Evolutionary conservation across 1,140 invertebrate genomes (phyloP), one percentile per base, ranked within the genome.

Genomic region (Mya arenaria): DNA sequence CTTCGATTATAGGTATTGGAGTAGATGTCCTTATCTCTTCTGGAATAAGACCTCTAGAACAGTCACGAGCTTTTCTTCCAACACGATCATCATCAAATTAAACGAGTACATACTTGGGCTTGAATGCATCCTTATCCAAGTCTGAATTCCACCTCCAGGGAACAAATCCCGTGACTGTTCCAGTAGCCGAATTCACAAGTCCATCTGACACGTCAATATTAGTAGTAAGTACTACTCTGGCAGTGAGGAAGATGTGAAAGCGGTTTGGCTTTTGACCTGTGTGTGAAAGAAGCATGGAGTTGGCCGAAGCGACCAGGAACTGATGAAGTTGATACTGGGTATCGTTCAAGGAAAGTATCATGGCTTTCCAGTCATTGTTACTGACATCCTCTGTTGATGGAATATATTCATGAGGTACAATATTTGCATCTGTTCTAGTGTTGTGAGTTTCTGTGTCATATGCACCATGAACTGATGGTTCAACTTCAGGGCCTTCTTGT

Each of bases 331-430:
- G 32, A 41, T 66, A 66, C 63, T 66, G 63, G 15, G 37, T 37
- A 23, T 36, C n/a, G 23, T 66, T 66, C 34, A 66, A 66, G 34
- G 63, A 37, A 6, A 66, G 32, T 32, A 66, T 66, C 63, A 66
- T 37, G 36, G 32, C 34, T 66, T 66, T 66, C 63, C 63, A 66
- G 4, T 66, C 34, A 37, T 66, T 66, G 62, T 66, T 41, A 66
- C 34, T 66, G 32, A 66, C 63, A 66, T 66, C 63, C 25, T 66
- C 63, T 66, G 63, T 66, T 65, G 62, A 32, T 65, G 62, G 62
- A 65, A 65, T 36, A 32, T 65, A 65, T 65, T 65, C 62, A 65
- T 65, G 62, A 15, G 62, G 62, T 30, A 65, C 62, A 65, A 65
- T 34, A 65, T 65, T 36, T 66, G 63, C 34, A 66, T 66, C 63